phyloP scores from a whole-genome alignment of 2,888 invertebrate species.

The Pediacus dermestoides region DNA sequence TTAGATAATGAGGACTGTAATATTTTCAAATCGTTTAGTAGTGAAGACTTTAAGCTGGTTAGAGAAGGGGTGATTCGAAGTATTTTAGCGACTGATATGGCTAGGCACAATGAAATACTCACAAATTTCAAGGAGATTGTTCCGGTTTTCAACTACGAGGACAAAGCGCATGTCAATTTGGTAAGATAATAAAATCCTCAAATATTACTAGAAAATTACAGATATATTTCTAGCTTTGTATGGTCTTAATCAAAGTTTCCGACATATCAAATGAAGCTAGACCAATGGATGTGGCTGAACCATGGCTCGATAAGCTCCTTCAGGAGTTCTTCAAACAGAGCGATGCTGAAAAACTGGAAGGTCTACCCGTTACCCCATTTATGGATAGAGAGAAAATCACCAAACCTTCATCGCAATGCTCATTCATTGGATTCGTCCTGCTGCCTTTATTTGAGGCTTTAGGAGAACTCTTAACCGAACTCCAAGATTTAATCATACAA shows the following conservation, averaged over 20 bases:
- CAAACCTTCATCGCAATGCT: slow-evolving; percentile 78
- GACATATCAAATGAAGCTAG: slow-evolving; percentile 81
- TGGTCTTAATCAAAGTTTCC: slow-evolving; percentile 79
- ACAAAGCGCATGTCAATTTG: slow-evolving; percentile 68
- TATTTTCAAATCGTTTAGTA: slow-evolving; percentile 67
- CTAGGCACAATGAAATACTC: slow-evolving; percentile 73
- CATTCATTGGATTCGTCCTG: slow-evolving; percentile 77
- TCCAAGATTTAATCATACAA: slow-evolving; percentile 63
- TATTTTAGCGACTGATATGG: slow-evolving; percentile 76
- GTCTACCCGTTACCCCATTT: slow-evolving; percentile 78
- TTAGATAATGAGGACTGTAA: slow-evolving; percentile 77
- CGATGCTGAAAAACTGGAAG: slow-evolving; percentile 77
- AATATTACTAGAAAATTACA: slow-evolving; percentile 1
- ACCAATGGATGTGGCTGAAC: slow-evolving; percentile 79
- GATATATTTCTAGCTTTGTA: slow-evolving; percentile 58
- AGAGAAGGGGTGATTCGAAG: slow-evolving; percentile 77
- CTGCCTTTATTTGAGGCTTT: slow-evolving; percentile 77
- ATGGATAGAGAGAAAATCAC: slow-evolving; percentile 85
- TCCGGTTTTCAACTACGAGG: slow-evolving; percentile 64
- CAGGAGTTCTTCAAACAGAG: slow-evolving; percentile 75
- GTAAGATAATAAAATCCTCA: slow-evolving; percentile 49
- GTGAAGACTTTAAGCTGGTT: slow-evolving; percentile 61
- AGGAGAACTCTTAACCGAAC: slow-evolving; percentile 68
- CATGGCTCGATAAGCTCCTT: slow-evolving; percentile 73
- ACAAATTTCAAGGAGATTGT: slow-evolving; percentile 66